A percentile compares a stretch with the other conserved stretches of the same genome.
Conservation (phyloP, 2,797 vertebrate species). For the Sarcophilus harrisii region DNA sequence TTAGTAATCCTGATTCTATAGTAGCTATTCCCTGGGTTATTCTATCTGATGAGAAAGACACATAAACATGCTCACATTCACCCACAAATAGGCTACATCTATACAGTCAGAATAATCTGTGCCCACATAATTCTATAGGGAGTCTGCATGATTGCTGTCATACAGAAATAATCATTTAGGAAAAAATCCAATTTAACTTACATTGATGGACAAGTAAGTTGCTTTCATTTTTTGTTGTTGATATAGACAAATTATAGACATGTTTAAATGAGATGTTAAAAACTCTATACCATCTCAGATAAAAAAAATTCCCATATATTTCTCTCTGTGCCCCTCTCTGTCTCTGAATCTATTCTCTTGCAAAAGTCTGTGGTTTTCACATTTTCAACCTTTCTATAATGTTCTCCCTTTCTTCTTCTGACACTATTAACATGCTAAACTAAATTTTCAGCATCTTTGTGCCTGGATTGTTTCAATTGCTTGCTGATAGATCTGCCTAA, state of each 20-base stretch:
- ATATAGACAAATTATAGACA: not conserved
- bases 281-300: not conserved
- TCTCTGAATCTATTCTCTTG: not conserved
- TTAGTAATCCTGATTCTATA: constrained; percentile 44
- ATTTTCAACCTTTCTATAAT: not conserved
- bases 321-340: not conserved
- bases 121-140: not conserved
- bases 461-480: not conserved
- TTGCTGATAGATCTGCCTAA: not conserved
- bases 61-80: not conserved
- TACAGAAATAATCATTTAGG: not conserved
- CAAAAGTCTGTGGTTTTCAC: not conserved
- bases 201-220: not conserved
- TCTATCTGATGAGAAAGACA: not conserved
- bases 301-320: not conserved
- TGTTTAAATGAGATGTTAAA: not conserved
- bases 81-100: not conserved
- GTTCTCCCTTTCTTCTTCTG: not conserved
- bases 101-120: not conserved
- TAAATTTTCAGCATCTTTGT: too few species aligned
- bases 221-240: not conserved
- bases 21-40: not conserved
- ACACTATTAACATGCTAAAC: not conserved
- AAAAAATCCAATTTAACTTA: not conserved
- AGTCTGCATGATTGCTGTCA: not conserved